These are phyloP conservation scores for Albula goreensis DNA, from an alignment of 2,113 vertebrate species.

Conservation along the genomic window DNA sequence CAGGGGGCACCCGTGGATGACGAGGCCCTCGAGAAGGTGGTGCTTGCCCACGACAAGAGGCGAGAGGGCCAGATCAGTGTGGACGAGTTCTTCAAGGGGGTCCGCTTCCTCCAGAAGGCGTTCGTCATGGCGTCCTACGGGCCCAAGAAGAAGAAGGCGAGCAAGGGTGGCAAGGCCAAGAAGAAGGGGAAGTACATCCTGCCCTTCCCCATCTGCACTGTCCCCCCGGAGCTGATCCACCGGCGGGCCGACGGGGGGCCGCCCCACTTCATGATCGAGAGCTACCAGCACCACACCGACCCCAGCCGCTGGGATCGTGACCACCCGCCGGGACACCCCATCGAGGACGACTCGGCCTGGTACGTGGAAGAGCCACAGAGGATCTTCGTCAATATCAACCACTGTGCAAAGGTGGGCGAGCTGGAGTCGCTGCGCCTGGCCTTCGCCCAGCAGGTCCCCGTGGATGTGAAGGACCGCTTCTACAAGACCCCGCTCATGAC, in stretches of 20 bases:
- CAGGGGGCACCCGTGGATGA: slow-evolving; percentile 57
- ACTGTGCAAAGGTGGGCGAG: slow-evolving; percentile 78
- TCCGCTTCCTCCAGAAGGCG: slow-evolving; percentile 76
- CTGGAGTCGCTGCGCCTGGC: slow-evolving; percentile 82
- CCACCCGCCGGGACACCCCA: slow-evolving; percentile 74
- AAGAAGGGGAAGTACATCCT: slow-evolving; percentile 66
- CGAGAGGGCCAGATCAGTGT: slow-evolving; percentile 61
- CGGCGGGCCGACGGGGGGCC: slow-evolving; percentile 73
- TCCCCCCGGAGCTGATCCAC: slow-evolving; percentile 53
- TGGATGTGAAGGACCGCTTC: slow-evolving; percentile 81
- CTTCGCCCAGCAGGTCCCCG: slow-evolving; percentile 75
- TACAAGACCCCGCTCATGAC: slow-evolving; percentile 91
- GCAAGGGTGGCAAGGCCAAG: slow-evolving; percentile 51
- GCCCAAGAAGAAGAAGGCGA: slow-evolving; percentile 69
- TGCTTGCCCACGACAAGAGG: slow-evolving; percentile 65
- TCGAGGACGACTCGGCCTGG: slow-evolving; percentile 87
- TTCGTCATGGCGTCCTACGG: slow-evolving; percentile 74
- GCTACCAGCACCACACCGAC: slow-evolving; percentile 63
- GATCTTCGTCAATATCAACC: slow-evolving; percentile 74
- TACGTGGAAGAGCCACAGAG: slow-evolving; percentile 77
- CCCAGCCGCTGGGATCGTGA: slow-evolving; percentile 60
- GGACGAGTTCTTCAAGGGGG: slow-evolving; percentile 84
- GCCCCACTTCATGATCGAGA: slow-evolving; percentile 81
- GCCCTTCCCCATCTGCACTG: slow-evolving; percentile 78
- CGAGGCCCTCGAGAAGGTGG: slow-evolving; percentile 60